Conservation (phyloP, 2,797 vertebrate genomes). For the Phrynocephalus forsythii region DNA sequence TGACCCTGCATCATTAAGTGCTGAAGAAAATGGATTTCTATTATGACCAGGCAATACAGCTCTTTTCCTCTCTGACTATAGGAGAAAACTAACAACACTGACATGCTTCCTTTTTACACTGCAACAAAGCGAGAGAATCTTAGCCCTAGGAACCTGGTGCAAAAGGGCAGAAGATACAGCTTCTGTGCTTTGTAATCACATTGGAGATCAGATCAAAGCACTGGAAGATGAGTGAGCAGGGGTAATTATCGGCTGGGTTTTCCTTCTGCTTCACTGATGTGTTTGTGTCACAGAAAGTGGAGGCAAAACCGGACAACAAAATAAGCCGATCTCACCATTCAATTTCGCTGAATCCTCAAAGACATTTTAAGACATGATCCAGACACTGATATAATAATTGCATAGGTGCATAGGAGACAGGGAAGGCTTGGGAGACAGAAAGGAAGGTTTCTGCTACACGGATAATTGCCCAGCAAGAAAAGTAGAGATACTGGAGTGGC, state of each 20-base stretch:
- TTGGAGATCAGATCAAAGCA: conserved; percentile 60
- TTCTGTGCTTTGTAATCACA: background rate
- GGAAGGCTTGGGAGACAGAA: background rate
- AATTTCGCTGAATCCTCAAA: background rate
- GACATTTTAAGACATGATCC: background rate
- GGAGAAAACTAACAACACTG: background rate
- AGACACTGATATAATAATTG: conserved; percentile 9
- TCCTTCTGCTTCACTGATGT: conserved; percentile 12
- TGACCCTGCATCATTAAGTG: background rate
- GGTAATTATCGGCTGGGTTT: conserved; percentile 29
- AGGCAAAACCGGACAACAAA: conserved; percentile 38
- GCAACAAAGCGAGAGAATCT: background rate
- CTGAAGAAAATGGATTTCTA: background rate
- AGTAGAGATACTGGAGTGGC: background rate
- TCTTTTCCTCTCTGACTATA: background rate
- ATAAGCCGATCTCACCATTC: background rate
- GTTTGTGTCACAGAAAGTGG: background rate
- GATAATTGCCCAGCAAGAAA: conserved; percentile 28
- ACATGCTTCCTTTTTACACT: background rate
- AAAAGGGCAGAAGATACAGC: background rate
- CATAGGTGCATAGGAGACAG: background rate
- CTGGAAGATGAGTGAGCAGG: background rate
- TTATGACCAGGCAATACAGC: background rate
- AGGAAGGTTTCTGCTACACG: background rate
- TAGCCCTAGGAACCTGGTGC: background rate